phyloP scores from a whole-genome alignment of 2,888 invertebrate species.

The Hecatera dysodea region DNA sequence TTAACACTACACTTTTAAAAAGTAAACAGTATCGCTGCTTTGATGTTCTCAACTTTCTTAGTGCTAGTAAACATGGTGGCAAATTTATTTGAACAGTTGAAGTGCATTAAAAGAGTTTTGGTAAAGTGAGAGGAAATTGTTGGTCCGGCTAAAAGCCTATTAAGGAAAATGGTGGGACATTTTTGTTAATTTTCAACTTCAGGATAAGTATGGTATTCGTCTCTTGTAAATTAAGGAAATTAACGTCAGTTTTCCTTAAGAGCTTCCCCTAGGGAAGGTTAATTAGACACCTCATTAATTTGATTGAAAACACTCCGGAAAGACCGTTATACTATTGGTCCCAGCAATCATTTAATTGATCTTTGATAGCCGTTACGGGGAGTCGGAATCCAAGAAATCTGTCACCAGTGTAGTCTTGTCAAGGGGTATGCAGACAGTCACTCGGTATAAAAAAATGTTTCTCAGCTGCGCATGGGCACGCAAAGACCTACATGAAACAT shows the following conservation, averaged over 20 bases:
- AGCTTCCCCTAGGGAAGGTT: background rate
- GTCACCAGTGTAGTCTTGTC: too few species aligned
- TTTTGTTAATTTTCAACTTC: background rate
- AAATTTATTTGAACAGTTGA: constrained; percentile 40
- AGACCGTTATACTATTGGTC: too few species aligned
- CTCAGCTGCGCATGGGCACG: too few species aligned
- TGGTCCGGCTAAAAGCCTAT: constrained; percentile 20
- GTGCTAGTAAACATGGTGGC: constrained; percentile 36
- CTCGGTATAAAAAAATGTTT: too few species aligned
- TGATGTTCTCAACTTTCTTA: constrained; percentile 41
- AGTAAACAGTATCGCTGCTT: constrained; percentile 48
- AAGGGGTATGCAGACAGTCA: too few species aligned
- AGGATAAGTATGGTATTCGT: background rate
- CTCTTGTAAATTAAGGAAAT: background rate
- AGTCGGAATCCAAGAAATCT: too few species aligned
- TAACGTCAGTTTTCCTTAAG: background rate
- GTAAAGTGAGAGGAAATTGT: constrained; percentile 23
- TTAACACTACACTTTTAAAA: constrained; percentile 44
- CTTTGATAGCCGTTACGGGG: too few species aligned
- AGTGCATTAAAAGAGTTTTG: constrained; percentile 20
- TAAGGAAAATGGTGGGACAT: background rate
- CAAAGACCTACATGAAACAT: too few species aligned
- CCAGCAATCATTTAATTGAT: too few species aligned
- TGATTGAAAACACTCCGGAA: too few species aligned
- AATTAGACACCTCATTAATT: background rate